Base-by-base conservation (phyloP, 2,113 vertebrate species). In the Elachura formosa region DNA sequence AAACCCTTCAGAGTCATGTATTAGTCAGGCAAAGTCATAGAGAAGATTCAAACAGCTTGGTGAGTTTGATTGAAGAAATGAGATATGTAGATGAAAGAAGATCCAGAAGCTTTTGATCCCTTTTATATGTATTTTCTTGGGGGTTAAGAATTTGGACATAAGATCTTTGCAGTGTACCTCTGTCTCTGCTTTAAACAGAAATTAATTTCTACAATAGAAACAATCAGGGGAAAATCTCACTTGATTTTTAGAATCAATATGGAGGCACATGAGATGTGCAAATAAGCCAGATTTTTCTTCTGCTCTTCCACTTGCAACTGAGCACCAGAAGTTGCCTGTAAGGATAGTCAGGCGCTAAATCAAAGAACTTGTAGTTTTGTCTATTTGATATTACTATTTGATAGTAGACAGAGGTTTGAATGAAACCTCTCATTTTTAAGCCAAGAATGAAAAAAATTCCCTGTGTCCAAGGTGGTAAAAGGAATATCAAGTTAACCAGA, bases 61-160 rank as follows among this genome's bases (percentile, higher is more conserved):
- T 92, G 51, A 71, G 34, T 77, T 89, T 80, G 66, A 93, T 2
- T 62, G 71, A 64, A 87, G 59, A 66, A 73, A 87, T 55, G 51
- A 80, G 82, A 68, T 26, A 21, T 23, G 34, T 25, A 84, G 90
- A 96, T 96, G 73, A 97, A 96, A 97, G 87, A 79, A 84, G 78
- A 95, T 72, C 5, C 51, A 71, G 66, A 62, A 84, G 36, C 28
- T 92, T 97, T 96, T 96, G 93, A 97, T 96, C 72, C 54, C 24
- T 89, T 76, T 88, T 14, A 31, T 49, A 45, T 34, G 7, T 40
- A 83, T 87, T 97, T 94, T 46, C 80, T 97, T 78, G 49, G 38
- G 22, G n/a, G 40, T 34, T 93, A 78, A 79, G 31, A 73, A 92
- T 38, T 89, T 4, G 31, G 71, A 84, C 52, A 82, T 67, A 54